phyloP scores from a whole-genome alignment of 1,140 invertebrate genomes.

The Drosophila paulistorum region DNA sequence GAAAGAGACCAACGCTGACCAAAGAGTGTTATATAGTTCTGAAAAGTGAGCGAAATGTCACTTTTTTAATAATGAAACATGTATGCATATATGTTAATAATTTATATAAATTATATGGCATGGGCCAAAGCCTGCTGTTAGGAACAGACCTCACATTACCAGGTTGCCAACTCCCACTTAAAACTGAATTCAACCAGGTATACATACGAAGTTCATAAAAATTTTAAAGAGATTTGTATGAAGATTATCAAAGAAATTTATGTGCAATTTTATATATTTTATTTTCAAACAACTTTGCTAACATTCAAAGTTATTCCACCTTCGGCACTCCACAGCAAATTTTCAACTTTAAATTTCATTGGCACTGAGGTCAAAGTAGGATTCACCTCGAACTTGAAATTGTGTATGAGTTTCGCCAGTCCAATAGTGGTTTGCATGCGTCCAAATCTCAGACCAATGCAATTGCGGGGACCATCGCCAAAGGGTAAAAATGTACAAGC shows the following conservation, averaged over 20 bases:
- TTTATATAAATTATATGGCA: too few relatives aligned
- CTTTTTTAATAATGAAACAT: too few relatives aligned
- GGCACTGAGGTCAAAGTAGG: slow-evolving; percentile 40
- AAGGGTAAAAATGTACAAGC: slow-evolving; percentile 64
- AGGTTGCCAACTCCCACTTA: too few relatives aligned
- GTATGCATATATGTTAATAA: too few relatives aligned
- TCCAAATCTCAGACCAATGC: slow-evolving; percentile 86
- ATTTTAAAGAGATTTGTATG: too few relatives aligned
- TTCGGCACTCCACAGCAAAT: neutral
- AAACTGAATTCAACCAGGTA: too few relatives aligned
- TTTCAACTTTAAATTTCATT: neutral
- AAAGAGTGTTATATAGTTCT: too few relatives aligned
- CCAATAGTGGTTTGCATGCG: slow-evolving; percentile 86
- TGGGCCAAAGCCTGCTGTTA: too few relatives aligned
- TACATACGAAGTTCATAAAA: too few relatives aligned
- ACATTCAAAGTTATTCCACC: neutral
- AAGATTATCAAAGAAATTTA: neutral
- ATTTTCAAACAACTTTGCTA: slow-evolving; percentile 24
- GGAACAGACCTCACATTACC: too few relatives aligned
- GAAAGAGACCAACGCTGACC: too few relatives aligned
- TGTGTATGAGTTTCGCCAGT: slow-evolving; percentile 79
- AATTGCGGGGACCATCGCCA: slow-evolving; percentile 67
- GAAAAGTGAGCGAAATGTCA: too few relatives aligned
- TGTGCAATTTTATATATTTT: neutral
- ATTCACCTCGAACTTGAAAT: slow-evolving; percentile 60